These are phyloP conservation scores for Danio rerio DNA, from an alignment of 2,113 vertebrate genomes.

Conservation along the genomic window GRCz12tu NC_133176.1:27505001-27505500, in stretches of 20 bases:
- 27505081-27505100: neutral
- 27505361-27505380: conserved; percentile 53
- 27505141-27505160: conserved; percentile 8
- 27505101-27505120: conserved; percentile 31
- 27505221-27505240: conserved; percentile 1
- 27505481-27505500: neutral
- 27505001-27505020: neutral
- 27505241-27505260: conserved; percentile 20
- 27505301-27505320: conserved; percentile 77
- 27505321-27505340: conserved; percentile 71
- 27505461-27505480: neutral
- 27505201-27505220: neutral
- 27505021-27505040: neutral
- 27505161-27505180: conserved; percentile 6
- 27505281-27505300: conserved; percentile 72
- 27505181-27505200: conserved; percentile 9
- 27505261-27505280: conserved; percentile 15
- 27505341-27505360: conserved; percentile 64
- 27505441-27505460: neutral
- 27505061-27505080: conserved; percentile 2
- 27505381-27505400: conserved; percentile 14
- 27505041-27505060: conserved; percentile 1
- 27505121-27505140: conserved; percentile 7
- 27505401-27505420: conserved; percentile 70
- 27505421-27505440: conserved; percentile 68